Evolutionary conservation across 2,888 invertebrate genomes (phyloP).

Genomic region (Psylliodes chrysocephalus): DNA sequence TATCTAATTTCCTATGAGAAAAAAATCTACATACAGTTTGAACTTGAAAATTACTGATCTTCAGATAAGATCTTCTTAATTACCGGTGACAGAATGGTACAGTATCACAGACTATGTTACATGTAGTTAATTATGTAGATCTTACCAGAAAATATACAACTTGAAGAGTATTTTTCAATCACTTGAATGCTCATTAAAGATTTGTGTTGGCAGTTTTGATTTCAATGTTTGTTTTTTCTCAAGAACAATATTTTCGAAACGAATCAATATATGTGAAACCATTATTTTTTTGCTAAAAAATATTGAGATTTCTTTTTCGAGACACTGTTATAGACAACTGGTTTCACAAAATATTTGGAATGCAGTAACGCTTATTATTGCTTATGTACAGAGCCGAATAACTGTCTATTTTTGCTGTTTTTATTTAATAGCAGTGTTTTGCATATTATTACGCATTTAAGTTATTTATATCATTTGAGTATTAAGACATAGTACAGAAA

Average conservation of each 20-base stretch:
- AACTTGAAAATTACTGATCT: conserved; percentile 2
- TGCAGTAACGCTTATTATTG: too few relatives aligned
- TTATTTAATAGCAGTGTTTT: too few relatives aligned
- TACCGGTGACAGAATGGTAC: conserved; percentile 1
- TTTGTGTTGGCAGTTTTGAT: background rate
- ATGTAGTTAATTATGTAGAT: conserved; percentile 8
- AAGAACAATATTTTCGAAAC: background rate
- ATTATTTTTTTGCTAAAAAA: too few relatives aligned
- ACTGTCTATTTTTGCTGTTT: too few relatives aligned
- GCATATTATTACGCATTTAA: too few relatives aligned
- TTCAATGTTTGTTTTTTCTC: background rate
- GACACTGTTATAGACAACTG: too few relatives aligned
- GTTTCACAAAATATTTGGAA: too few relatives aligned
- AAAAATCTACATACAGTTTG: background rate
- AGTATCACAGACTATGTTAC: conserved; percentile 8
- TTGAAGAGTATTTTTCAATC: background rate
- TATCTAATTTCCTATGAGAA: background rate
- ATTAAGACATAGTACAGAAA: too few relatives aligned
- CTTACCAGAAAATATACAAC: conserved; percentile 5
- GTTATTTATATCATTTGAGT: too few relatives aligned
- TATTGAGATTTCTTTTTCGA: too few relatives aligned
- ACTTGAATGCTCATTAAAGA: background rate
- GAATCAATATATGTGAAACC: too few relatives aligned
- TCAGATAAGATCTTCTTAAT: conserved; percentile 11
- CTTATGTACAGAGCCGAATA: too few relatives aligned